These are phyloP conservation scores for Spodoptera frugiperda DNA, from an alignment of 1,140 invertebrate species.

Conservation along the genomic window DNA sequence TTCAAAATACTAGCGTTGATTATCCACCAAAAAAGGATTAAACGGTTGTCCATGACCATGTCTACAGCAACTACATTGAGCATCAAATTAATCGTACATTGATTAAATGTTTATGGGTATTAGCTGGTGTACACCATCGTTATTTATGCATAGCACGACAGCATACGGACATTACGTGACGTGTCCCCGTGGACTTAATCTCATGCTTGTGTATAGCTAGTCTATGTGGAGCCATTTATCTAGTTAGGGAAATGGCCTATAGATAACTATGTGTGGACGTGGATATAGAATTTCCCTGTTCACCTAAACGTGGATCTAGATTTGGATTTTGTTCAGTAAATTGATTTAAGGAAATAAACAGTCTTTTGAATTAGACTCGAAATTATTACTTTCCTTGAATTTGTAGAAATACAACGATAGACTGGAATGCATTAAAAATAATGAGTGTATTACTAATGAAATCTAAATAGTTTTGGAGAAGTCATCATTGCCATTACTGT, in stretches of 20 bases:
- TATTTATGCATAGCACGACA: constrained; percentile 43
- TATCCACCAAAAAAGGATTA: not conserved
- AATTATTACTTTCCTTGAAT: no score
- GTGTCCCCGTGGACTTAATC: constrained; percentile 43
- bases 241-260: constrained; percentile 28
- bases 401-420: no score
- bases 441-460: no score
- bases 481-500: no score
- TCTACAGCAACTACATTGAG: not conserved
- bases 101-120: constrained; percentile 37
- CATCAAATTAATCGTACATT: constrained; percentile 36
- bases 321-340: no score
- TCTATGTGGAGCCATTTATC: constrained; percentile 36
- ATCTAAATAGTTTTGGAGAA: no score
- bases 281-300: not conserved
- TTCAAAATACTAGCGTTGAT: no score
- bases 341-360: no score
- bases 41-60: not conserved
- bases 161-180: constrained; percentile 45
- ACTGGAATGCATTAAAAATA: no score
- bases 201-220: constrained; percentile 29
- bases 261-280: not conserved
- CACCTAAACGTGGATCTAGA: no score
- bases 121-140: constrained; percentile 29
- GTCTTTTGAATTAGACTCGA: no score